Evolutionary conservation across 2,797 vertebrate species (phyloP).

Genomic region (Austrolebias charrua): DNA sequence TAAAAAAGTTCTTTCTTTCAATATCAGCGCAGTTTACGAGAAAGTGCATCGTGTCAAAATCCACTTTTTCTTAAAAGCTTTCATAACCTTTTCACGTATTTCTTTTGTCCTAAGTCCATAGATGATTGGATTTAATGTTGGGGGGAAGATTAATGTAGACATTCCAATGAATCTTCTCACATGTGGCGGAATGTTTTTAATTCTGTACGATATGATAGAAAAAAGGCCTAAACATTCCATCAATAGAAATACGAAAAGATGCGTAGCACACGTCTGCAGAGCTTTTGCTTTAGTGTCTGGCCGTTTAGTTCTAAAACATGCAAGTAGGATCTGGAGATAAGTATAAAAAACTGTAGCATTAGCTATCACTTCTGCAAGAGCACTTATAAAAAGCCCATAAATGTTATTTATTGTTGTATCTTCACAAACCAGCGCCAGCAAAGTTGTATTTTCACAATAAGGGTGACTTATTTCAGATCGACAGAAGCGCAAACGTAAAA

Average conservation of each 20-base stretch:
- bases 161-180: slow-evolving; percentile 59
- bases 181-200: slow-evolving; percentile 39
- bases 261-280: slow-evolving; percentile 77
- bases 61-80: slow-evolving; percentile 45
- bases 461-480: slow-evolving; percentile 53
- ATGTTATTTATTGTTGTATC: slow-evolving; percentile 77
- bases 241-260: slow-evolving; percentile 70
- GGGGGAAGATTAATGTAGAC: slow-evolving; percentile 64
- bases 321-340: slow-evolving; percentile 73
- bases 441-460: slow-evolving; percentile 75
- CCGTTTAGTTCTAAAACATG: slow-evolving; percentile 69
- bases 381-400: slow-evolving; percentile 60
- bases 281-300: slow-evolving; percentile 76
- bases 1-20: fast-evolving
- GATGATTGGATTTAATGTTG: slow-evolving; percentile 73
- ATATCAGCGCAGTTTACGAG: neutral
- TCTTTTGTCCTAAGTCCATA: slow-evolving; percentile 74
- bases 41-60: neutral
- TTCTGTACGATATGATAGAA: slow-evolving; percentile 70
- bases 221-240: slow-evolving; percentile 77
- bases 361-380: slow-evolving; percentile 50
- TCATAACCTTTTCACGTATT: slow-evolving; percentile 60
- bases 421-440: slow-evolving; percentile 72
- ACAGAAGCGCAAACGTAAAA: slow-evolving; percentile 74
- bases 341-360: slow-evolving; percentile 67